Percentiles rank a stretch among this genome's conserved stretches.
Conservation (phyloP, 2,113 vertebrate genomes). For the Setophaga kirtlandii region DNA sequence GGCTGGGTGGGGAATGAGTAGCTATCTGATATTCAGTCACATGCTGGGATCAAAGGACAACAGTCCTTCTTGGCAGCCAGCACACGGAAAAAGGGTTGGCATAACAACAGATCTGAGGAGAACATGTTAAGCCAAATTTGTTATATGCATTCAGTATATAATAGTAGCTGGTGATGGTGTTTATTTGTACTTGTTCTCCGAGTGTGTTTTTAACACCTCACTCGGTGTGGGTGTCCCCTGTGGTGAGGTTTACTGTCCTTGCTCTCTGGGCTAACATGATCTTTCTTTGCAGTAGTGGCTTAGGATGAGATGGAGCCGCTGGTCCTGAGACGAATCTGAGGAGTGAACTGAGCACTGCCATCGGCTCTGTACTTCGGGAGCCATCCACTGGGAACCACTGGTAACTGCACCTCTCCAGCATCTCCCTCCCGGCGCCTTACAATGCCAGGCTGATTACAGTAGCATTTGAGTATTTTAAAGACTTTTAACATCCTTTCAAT, state of each 20-base stretch:
- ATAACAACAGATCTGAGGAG: background rate
- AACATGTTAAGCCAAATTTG: background rate
- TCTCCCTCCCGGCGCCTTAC: fast-evolving
- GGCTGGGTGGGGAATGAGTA: background rate
- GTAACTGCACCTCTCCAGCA: background rate
- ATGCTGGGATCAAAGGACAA: background rate
- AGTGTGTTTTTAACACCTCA: background rate
- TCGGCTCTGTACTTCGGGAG: background rate
- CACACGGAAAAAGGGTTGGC: background rate
- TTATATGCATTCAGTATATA: background rate
- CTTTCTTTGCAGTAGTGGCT: background rate
- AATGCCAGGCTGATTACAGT: fast-evolving
- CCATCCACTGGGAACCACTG: background rate
- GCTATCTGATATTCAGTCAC: background rate
- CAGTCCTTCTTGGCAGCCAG: background rate
- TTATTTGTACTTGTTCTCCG: background rate
- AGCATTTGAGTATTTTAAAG: background rate
- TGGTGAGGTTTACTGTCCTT: background rate
- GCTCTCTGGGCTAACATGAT: background rate
- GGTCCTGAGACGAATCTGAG: fast-evolving
- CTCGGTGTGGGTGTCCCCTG: fast-evolving
- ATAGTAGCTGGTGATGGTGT: background rate
- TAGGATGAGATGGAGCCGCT: background rate
- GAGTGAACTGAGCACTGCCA: background rate
- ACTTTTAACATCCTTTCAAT: background rate